Evolutionary conservation across 2,888 invertebrate genomes (phyloP).

Genomic region (Hirtodrosophila cameraria): DNA sequence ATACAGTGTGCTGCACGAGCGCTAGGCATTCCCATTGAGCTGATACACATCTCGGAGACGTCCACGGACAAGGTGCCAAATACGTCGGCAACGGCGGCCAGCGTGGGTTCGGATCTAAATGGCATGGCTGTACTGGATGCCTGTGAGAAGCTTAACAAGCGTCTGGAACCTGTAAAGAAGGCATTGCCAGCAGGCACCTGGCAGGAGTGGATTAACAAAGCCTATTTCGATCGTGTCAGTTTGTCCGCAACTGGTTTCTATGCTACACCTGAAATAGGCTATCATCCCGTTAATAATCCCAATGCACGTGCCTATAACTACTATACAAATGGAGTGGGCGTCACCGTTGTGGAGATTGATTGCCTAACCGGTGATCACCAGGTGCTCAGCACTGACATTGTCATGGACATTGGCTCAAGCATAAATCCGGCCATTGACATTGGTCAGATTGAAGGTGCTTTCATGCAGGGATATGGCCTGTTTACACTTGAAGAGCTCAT

Average conservation of each 20-base stretch:
- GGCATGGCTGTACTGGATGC: conserved; percentile 95
- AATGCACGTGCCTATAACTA: conserved; percentile 92
- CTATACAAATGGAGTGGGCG: conserved; percentile 93
- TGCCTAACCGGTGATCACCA: conserved; percentile 97
- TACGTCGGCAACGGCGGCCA: conserved; percentile 95
- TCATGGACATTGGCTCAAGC: conserved; percentile 98
- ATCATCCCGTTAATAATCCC: conserved; percentile 88
- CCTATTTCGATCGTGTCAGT: conserved; percentile 91
- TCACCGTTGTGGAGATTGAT: conserved; percentile 96
- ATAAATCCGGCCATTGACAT: conserved; percentile 98
- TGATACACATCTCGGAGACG: conserved; percentile 93
- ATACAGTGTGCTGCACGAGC: conserved; percentile 93
- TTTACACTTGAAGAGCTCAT: conserved; percentile 95
- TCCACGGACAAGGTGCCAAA: conserved; percentile 96
- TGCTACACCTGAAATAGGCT: conserved; percentile 90
- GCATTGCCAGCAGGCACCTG: conserved; percentile 91
- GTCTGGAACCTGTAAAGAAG: conserved; percentile 90
- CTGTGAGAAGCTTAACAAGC: conserved; percentile 89
- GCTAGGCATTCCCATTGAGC: conserved; percentile 88
- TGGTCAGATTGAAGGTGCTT: conserved; percentile 98
- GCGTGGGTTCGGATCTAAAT: conserved; percentile 94
- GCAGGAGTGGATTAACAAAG: conserved; percentile 92
- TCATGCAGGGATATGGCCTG: conserved; percentile 96
- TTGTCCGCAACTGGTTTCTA: conserved; percentile 94
- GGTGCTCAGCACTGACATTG: conserved; percentile 94